These are phyloP conservation scores for Tetragonula clypearis DNA, from an alignment of 1,140 invertebrate genomes.

Conservation along the genomic window DNA sequence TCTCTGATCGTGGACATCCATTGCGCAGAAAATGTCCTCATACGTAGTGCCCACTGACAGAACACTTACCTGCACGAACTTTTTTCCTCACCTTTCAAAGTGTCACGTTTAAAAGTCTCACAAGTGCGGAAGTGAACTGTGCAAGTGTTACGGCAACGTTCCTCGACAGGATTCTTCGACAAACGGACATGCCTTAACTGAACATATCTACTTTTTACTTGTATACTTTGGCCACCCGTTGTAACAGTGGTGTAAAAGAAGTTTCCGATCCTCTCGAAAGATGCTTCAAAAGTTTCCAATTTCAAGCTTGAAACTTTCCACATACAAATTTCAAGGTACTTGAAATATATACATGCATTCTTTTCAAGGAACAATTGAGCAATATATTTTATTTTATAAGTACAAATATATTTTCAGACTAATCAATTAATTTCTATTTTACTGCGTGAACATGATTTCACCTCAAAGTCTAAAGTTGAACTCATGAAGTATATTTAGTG, in stretches of 20 bases:
- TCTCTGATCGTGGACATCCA: background rate
- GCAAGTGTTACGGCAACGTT: background rate
- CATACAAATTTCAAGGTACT: background rate
- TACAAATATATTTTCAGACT: no score
- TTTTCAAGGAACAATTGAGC: no score
- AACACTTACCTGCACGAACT: slow-evolving; percentile 8
- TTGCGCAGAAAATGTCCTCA: background rate
- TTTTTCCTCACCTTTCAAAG: slow-evolving; percentile 9
- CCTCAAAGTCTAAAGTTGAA: no score
- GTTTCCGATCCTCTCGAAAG: background rate
- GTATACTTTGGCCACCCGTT: background rate
- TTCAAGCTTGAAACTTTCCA: background rate
- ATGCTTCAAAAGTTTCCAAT: background rate
- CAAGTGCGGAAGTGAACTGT: background rate
- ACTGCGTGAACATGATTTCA: no score
- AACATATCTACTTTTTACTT: background rate
- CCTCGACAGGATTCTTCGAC: background rate
- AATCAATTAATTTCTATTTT: no score
- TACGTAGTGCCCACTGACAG: background rate
- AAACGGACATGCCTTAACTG: background rate
- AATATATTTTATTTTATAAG: no score
- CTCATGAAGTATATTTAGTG: no score
- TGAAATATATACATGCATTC: no score
- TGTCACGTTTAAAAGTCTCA: slow-evolving; percentile 4
- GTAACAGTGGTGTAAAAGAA: background rate